Evolutionary conservation across 1,140 invertebrate species (phyloP).

Genomic region (Hermetia illucens): DNA sequence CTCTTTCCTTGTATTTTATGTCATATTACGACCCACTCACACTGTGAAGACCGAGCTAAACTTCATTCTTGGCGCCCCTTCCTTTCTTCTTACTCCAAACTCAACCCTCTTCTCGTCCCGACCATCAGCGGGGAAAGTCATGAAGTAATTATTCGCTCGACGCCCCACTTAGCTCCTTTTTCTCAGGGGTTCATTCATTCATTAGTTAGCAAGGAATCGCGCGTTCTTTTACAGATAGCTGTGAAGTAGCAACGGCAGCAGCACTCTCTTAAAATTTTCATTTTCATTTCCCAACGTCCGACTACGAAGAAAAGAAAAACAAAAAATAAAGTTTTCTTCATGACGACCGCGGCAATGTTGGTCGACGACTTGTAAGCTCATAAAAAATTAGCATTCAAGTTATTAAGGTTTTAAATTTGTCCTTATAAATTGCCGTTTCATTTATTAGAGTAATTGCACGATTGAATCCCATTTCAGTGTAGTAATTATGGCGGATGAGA

Average conservation of each 20-base stretch:
- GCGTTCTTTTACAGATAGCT: not conserved
- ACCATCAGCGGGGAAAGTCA: not conserved
- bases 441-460: too few species aligned
- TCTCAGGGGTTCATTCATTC: not conserved
- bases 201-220: not conserved
- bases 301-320: not conserved
- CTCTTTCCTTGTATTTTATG: not conserved
- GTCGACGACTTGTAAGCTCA: too few species aligned
- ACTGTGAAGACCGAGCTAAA: not conserved
- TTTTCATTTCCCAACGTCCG: too few species aligned
- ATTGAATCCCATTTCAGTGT: too few species aligned
- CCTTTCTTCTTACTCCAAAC: too few species aligned
- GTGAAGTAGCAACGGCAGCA: too few species aligned
- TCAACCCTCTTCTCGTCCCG: too few species aligned
- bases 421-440: too few species aligned
- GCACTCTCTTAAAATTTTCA: not conserved
- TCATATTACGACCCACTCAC: not conserved
- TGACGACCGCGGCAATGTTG: too few species aligned
- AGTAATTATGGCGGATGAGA: too few species aligned
- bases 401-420: too few species aligned
- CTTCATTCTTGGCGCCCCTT: not conserved
- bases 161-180: not conserved
- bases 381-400: too few species aligned
- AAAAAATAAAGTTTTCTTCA: conserved; percentile 1
- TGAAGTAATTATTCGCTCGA: not conserved